Evolutionary conservation across 1,140 invertebrate genomes (phyloP).

Genomic region (Lordiphosa clarofinis): DNA sequence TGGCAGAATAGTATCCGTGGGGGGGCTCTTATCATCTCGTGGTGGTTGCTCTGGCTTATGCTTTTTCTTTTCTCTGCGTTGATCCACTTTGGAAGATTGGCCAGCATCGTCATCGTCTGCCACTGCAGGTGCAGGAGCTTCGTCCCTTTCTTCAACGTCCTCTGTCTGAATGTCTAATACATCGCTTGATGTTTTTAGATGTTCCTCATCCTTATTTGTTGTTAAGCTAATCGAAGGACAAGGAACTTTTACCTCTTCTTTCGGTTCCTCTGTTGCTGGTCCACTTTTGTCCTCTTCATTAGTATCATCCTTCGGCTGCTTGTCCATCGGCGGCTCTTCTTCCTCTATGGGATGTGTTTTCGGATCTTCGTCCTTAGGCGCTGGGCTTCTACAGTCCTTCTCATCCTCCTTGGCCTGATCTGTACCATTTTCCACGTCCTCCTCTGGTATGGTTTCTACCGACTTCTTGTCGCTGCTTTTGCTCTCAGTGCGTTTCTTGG

Average conservation of each 20-base stretch:
- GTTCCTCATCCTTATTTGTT: slow-evolving; percentile 64
- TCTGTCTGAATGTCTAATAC: slow-evolving; percentile 75
- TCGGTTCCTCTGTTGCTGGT: slow-evolving; percentile 2
- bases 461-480: slow-evolving; percentile 40
- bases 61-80: slow-evolving; percentile 29
- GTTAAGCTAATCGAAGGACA: slow-evolving; percentile 67
- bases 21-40: not conserved
- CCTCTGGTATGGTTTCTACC: slow-evolving; percentile 64
- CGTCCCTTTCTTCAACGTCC: slow-evolving; percentile 57
- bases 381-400: not conserved
- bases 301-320: slow-evolving; percentile 11
- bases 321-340: slow-evolving; percentile 11
- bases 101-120: not conserved
- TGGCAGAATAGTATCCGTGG: slow-evolving; percentile 1
- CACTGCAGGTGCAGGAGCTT: slow-evolving; percentile 8
- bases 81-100: slow-evolving; percentile 24
- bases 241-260: slow-evolving; percentile 71
- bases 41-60: slow-evolving; percentile 20
- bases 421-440: slow-evolving; percentile 54
- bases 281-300: slow-evolving; percentile 9
- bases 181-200: slow-evolving; percentile 72
- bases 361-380: slow-evolving; percentile 1
- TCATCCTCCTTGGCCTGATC: slow-evolving; percentile 1
- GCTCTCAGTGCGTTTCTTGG: slow-evolving; percentile 48
- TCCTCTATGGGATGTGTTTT: slow-evolving; percentile 9